These are phyloP conservation scores for Colletes gigas DNA, from an alignment of 1,140 invertebrate genomes.

Conservation along the genomic window DNA sequence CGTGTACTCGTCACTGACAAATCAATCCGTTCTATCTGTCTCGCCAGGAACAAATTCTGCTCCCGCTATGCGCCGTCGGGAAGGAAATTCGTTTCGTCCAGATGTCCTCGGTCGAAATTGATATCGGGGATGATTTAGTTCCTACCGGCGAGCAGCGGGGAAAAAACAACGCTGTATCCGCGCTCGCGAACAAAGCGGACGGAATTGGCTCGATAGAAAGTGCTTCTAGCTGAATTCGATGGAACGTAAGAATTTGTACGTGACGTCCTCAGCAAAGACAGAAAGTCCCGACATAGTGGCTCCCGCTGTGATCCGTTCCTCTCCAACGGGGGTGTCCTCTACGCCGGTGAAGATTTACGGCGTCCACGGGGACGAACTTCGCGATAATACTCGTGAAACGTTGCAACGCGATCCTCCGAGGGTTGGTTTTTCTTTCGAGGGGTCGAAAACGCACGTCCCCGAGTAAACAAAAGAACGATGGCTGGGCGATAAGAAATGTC, in stretches of 20 bases:
- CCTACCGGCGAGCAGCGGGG: no score
- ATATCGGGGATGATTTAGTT: no score
- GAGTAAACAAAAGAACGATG: constrained; percentile 46
- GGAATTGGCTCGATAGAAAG: background rate
- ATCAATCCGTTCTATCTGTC: no score
- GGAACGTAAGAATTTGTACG: constrained; percentile 29
- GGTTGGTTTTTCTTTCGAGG: constrained; percentile 20
- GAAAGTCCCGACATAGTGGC: constrained; percentile 49
- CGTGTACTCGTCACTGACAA: no score
- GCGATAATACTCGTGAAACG: constrained; percentile 48
- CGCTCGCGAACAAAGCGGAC: no score
- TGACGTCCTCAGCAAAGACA: constrained; percentile 7
- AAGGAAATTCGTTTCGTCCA: background rate
- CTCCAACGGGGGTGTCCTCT: constrained; percentile 17
- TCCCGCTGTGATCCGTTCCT: constrained; percentile 44
- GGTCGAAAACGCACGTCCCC: constrained; percentile 19
- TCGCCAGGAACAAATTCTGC: no score
- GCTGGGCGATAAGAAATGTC: constrained; percentile 15
- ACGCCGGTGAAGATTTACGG: constrained; percentile 54
- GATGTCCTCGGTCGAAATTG: no score
- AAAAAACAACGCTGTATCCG: no score
- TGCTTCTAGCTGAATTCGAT: background rate
- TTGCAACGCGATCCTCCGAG: background rate
- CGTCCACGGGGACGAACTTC: constrained; percentile 59
- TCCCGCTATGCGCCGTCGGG: background rate